These are phyloP conservation scores for Ctenomys sociabilis DNA, from an alignment of 2,113 vertebrate genomes.

Conservation along the genomic window DNA sequence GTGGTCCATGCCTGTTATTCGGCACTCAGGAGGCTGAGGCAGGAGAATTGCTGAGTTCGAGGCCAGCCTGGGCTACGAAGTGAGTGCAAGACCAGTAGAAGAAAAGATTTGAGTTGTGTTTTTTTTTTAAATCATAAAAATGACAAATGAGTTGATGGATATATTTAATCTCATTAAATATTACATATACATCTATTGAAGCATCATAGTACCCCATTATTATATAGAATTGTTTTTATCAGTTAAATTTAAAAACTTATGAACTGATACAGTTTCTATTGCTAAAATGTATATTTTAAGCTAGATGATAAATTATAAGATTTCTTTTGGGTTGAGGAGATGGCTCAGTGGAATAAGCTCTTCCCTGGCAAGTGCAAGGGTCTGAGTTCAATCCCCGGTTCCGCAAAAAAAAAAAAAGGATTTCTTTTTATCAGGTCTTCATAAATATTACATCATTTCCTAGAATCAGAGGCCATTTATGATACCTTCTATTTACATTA, in stretches of 20 bases:
- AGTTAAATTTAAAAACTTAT: not conserved
- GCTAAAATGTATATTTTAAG: not conserved
- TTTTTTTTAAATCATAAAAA: not conserved
- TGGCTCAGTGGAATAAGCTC: no score
- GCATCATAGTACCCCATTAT: not conserved
- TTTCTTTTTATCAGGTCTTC: no score
- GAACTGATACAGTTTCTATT: not conserved
- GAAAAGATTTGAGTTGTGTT: not conserved
- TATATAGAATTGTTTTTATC: not conserved
- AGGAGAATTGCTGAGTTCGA: not conserved
- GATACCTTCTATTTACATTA: not conserved
- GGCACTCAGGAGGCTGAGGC: not conserved
- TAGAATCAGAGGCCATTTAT: not conserved
- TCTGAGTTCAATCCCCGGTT: no score
- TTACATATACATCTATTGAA: not conserved
- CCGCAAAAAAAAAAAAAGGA: no score
- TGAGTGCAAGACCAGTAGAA: not conserved
- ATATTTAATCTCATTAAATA: not conserved
- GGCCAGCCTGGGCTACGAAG: not conserved
- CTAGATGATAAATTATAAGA: not conserved
- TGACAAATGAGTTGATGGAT: not conserved
- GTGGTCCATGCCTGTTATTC: not conserved
- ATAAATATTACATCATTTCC: constrained; percentile 16
- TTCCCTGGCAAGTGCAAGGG: no score
- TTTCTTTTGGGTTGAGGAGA: not conserved